Base-by-base conservation (phyloP, 64 coral and sea anemone species). In the Montipora sp. region DNA sequence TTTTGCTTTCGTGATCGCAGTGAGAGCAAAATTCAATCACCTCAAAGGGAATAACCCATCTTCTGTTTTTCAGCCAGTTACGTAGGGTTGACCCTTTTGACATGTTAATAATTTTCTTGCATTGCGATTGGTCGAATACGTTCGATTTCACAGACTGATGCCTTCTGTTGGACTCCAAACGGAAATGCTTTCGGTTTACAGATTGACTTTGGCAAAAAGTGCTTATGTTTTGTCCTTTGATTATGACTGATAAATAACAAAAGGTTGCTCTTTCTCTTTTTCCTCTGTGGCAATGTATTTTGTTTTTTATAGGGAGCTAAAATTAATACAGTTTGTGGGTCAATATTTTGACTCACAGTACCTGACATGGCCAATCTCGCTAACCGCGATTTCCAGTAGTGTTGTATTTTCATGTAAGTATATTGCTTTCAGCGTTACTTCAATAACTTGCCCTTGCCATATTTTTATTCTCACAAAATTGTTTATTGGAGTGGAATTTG, bases 11-110 rank as follows among this genome's bases (percentile, higher is more conserved):
- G 0, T 36, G 36, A 36, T 36, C 36, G 36, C 36, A 36, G 36
- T 36, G 36, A 36, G 36, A 36, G 36, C 36, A 36, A 36, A 36
- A 36, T 36, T 36, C 36, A 36, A 36, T 36, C 16, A n/a, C 46
- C 10, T n/a, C 11, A 50, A 48, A 18, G 82, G 82, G 82, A 85
- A 50, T 85, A 85, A 72, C 82, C 82, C 82, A 21, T 72, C 71
- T 61, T 71, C 82, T 69, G 46, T 60, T 68, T 48, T 69, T 84
- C 11, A 15, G 0, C 24, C 36, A 72, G 65, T 85, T 72, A 85
- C 82, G 82, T 63, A 85, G 71, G 63, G 20, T 9, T 50, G 65
- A 85, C 2, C 43, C 14, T 36, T 36, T 36, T 36, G 44, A 0
- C 46, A 18, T 49, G 27, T 16, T 9, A 7, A 14, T 78, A 49